phyloP scores from a whole-genome alignment of 2,113 vertebrate genomes.

The Cheilinus undulatus region DNA sequence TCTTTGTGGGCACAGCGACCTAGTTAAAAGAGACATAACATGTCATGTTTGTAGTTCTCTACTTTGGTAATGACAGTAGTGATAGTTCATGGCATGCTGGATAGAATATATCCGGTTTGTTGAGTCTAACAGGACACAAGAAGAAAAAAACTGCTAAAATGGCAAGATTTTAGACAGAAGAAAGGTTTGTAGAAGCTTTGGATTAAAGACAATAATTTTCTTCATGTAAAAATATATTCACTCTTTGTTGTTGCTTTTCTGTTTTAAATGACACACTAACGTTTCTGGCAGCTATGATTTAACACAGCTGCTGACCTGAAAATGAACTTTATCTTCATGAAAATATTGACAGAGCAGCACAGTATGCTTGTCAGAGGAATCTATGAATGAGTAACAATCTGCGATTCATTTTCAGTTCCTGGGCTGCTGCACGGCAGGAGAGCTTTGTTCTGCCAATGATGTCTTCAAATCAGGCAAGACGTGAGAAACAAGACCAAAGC shows the following conservation, averaged over 20 bases:
- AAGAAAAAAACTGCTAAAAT: neutral
- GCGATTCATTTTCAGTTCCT: constrained; percentile 49
- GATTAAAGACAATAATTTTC: too few species aligned
- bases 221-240: too few species aligned
- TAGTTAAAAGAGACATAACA: constrained; percentile 61
- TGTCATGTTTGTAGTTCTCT: constrained; percentile 35
- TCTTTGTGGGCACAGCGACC: constrained; percentile 80
- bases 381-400: constrained; percentile 30
- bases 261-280: neutral
- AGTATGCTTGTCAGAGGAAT: constrained; percentile 36
- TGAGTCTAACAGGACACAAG: neutral
- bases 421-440: constrained; percentile 40
- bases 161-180: too few species aligned
- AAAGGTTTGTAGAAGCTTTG: too few species aligned
- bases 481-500: constrained; percentile 40
- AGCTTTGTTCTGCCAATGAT: constrained; percentile 42
- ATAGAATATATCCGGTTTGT: constrained; percentile 16
- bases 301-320: constrained; percentile 46
- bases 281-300: constrained; percentile 18
- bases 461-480: constrained; percentile 28
- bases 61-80: constrained; percentile 16
- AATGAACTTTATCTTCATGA: constrained; percentile 50
- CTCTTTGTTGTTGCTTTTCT: neutral
- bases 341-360: constrained; percentile 27
- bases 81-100: constrained; percentile 6